Evolutionary conservation across 2,113 vertebrate genomes (phyloP).

Genomic region (Pao palembangensis): DNA sequence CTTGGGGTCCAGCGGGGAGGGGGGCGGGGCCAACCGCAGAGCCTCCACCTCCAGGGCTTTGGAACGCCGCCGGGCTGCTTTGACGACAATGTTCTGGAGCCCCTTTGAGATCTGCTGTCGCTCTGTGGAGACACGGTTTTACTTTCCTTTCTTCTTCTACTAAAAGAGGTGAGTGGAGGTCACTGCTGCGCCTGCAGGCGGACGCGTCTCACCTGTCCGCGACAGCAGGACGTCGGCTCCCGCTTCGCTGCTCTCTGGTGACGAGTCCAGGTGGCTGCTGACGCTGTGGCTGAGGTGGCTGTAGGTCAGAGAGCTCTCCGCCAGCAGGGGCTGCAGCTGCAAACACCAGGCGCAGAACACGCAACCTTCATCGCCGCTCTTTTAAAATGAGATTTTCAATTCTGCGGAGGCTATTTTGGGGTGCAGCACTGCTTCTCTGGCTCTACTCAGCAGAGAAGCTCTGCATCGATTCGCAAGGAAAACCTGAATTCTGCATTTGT

Average conservation of each 20-base stretch:
- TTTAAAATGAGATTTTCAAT: too few species aligned
- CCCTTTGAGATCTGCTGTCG: constrained; percentile 74
- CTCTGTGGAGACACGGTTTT: constrained; percentile 60
- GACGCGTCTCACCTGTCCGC: constrained; percentile 64
- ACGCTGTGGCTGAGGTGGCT: constrained; percentile 76
- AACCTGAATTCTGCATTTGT: too few species aligned
- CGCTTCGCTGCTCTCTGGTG: constrained; percentile 80
- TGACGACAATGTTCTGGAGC: constrained; percentile 78
- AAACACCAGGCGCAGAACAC: constrained; percentile 3
- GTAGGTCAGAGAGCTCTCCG: constrained; percentile 69
- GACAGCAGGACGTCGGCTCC: constrained; percentile 68
- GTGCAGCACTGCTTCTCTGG: too few species aligned
- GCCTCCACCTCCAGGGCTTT: constrained; percentile 70
- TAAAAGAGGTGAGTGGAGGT: not conserved
- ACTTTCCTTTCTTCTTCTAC: not conserved
- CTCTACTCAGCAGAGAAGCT: too few species aligned
- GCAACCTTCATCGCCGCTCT: constrained; percentile 1
- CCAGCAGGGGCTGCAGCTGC: constrained; percentile 63
- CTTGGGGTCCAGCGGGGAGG: constrained; percentile 68
- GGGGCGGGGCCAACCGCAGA: constrained; percentile 59
- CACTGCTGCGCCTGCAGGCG: not conserved
- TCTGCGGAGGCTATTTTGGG: not conserved
- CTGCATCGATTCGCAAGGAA: too few species aligned
- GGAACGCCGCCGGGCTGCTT: constrained; percentile 74
- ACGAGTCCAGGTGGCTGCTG: constrained; percentile 78